These are phyloP conservation scores for Drosophila kanekoi DNA, from an alignment of 2,888 invertebrate genomes.

Conservation along the genomic window DNA sequence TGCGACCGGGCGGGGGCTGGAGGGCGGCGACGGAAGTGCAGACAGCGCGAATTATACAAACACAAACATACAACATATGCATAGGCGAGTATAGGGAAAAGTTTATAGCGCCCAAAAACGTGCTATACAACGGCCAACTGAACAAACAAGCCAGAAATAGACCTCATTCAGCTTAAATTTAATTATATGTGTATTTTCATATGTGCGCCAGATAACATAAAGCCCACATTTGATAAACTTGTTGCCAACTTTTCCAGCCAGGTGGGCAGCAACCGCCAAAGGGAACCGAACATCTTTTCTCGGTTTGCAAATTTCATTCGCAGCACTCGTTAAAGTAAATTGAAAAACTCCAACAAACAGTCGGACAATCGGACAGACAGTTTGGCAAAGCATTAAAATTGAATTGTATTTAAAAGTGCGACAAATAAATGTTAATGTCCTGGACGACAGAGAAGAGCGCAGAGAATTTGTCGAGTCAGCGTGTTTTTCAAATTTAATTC, in stretches of 20 bases:
- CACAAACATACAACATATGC: slow-evolving; percentile 3
- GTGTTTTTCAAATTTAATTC: slow-evolving; percentile 36
- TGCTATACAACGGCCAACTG: slow-evolving; percentile 22
- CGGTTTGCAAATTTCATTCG: slow-evolving; percentile 15
- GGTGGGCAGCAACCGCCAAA: slow-evolving; percentile 18
- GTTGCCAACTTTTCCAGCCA: slow-evolving; percentile 29
- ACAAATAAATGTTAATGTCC: slow-evolving; percentile 39
- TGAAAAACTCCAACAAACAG: slow-evolving; percentile 23
- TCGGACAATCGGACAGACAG: slow-evolving; percentile 1
- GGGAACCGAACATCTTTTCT: slow-evolving; percentile 32
- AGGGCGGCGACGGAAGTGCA: slow-evolving; percentile 36
- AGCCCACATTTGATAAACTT: slow-evolving; percentile 33
- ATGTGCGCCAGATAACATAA: slow-evolving; percentile 37
- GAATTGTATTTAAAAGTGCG: slow-evolving; percentile 56
- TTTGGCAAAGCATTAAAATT: slow-evolving; percentile 24
- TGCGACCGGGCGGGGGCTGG: slow-evolving; percentile 6
- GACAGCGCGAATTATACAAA: slow-evolving; percentile 4
- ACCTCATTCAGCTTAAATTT: slow-evolving; percentile 14
- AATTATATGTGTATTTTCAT: slow-evolving; percentile 37
- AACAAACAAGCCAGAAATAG: slow-evolving; percentile 37
- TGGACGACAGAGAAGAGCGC: no score
- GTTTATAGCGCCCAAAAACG: slow-evolving; percentile 28
- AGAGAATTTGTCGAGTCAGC: neutral
- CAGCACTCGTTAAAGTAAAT: slow-evolving; percentile 42
- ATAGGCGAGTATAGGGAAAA: neutral